A percentile compares a stretch with the other conserved stretches of the same genome.
Evolutionary conservation across 2,797 vertebrate species (phyloP).

Genomic region (Manis javanica): DNA sequence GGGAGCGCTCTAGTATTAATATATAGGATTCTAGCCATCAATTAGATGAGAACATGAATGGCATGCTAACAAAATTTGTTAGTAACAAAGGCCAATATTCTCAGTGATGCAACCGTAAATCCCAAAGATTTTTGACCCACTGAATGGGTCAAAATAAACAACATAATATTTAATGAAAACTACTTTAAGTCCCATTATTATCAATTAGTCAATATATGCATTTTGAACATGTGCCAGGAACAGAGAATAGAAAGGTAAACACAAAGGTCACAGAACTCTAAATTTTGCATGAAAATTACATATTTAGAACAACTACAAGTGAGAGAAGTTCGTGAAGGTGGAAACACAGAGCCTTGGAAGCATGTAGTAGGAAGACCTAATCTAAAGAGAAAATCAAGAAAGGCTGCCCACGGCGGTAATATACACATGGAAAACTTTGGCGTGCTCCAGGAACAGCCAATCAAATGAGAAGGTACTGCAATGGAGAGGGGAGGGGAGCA

Average conservation of each 20-base stretch:
- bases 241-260: neutral
- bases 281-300: neutral
- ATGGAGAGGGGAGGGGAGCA: neutral
- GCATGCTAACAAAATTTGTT: neutral
- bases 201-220: neutral
- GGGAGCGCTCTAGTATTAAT: neutral
- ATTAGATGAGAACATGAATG: neutral
- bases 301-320: neutral
- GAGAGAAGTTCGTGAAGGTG: neutral
- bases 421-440: neutral
- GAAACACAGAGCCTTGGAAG: neutral
- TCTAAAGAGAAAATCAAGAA: neutral
- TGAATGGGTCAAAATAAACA: constrained; percentile 30
- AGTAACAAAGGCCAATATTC: neutral
- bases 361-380: neutral
- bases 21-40: neutral
- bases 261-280: neutral
- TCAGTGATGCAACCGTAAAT: neutral
- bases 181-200: neutral
- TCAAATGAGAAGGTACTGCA: neutral
- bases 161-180: neutral
- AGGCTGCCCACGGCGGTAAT: neutral
- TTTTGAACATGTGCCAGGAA: neutral
- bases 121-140: neutral
- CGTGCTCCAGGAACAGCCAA: neutral